Base-by-base conservation (phyloP, 2,888 invertebrate genomes). In the Acanthopleura granulata region DNA sequence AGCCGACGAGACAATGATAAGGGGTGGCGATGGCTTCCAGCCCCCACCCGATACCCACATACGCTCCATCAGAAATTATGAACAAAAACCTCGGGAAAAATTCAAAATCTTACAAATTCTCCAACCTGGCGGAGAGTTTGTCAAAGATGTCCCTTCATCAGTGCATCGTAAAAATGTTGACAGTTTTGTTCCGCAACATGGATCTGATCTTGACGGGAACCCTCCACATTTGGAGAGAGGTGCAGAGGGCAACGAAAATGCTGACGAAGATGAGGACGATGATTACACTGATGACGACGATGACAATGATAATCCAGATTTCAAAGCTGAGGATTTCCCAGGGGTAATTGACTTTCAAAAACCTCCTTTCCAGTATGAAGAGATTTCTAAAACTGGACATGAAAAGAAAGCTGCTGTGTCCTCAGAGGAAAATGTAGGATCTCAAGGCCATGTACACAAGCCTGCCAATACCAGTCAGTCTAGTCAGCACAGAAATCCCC, bases 301-400 rank as follows among this genome's bases (percentile, higher is more conserved):
- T 51, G 57, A 29, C 61, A 49, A 57, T 72, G 57, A 72, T 50
- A 71, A 71, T 25, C 71, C 71, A 18, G 50, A 49, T 40, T 71
- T 71, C 49, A 16, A 71, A 71, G 30, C 71, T 49, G 71, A 49
- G 40, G 71, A 71, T 49, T 71, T 71, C 71, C 14, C 18, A 49
- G 49, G 40, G 14, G 18, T 27, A 16, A 18, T 71, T 16, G n/a
- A 16, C 14, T 71, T 71, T 18, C 18, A 40, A 71, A 71, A 71
- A 27, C 71, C 71, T 40, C 71, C 71, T 9, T 49, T 71, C 9
- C 18, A 25, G 49, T 71, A 71, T 14, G 71, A 40, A 49, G 50
- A 40, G 40, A 49, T 71, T 14, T 16, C 18, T 16, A 66, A 27
- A 27, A 57, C 57, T 6, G 57, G 57, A n/a, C n/a, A 1, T 18